phyloP scores from a whole-genome alignment of 1,140 invertebrate species.

The Brachionus paranguensis region DNA sequence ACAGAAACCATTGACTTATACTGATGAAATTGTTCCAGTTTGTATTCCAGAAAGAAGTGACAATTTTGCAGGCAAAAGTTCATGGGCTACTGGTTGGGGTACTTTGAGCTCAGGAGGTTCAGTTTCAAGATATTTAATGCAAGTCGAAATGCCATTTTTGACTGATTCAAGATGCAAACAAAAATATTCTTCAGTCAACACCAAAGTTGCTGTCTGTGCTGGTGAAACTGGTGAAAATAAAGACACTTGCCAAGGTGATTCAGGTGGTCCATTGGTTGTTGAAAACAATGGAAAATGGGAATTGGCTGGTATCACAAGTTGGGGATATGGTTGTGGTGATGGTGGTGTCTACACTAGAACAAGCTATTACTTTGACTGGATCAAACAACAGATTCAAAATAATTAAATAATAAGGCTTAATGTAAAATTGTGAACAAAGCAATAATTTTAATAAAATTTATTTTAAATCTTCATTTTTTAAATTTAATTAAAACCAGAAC shows the following conservation, averaged over 20 bases:
- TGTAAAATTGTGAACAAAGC: background rate
- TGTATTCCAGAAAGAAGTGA: conserved; percentile 20
- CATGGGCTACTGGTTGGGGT: conserved; percentile 39
- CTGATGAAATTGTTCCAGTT: conserved; percentile 23
- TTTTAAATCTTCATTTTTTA: background rate
- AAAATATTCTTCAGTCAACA: conserved; percentile 25
- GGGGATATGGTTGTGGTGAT: conserved; percentile 36
- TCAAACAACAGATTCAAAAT: background rate
- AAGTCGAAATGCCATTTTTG: conserved; percentile 35
- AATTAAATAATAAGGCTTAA: background rate
- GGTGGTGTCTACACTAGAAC: conserved; percentile 39
- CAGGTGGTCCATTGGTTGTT: conserved; percentile 39
- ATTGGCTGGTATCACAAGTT: conserved; percentile 17
- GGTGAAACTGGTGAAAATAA: conserved; percentile 11
- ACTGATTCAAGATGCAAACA: background rate
- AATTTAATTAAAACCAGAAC: background rate
- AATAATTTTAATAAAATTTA: background rate
- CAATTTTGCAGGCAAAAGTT: background rate
- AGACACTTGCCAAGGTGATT: conserved; percentile 39
- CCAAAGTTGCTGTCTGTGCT: background rate
- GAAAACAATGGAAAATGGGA: background rate
- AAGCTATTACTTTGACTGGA: conserved; percentile 5
- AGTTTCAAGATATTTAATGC: conserved; percentile 28
- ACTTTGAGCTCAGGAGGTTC: conserved; percentile 3
- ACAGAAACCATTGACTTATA: background rate